phyloP scores from a whole-genome alignment of 2,797 vertebrate species.

The Lates japonicus region DNA sequence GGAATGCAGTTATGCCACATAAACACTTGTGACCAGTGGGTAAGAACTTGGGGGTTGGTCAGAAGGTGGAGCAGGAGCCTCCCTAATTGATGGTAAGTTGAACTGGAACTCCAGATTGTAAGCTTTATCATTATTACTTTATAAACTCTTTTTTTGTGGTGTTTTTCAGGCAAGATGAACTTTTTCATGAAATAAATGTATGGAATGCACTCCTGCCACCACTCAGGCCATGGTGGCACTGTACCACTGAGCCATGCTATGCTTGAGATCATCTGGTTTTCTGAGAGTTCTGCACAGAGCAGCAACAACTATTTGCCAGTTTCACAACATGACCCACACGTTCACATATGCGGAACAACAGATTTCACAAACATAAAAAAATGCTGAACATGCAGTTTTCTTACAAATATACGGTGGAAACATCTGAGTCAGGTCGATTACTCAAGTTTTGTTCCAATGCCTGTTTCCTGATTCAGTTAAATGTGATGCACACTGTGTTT shows the following conservation, averaged over 20 bases:
- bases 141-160: background rate
- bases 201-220: background rate
- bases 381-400: slow-evolving; percentile 56
- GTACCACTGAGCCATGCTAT: background rate
- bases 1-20: background rate
- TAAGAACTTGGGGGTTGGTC: background rate
- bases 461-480: slow-evolving; percentile 1
- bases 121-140: background rate
- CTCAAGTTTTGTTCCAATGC: background rate
- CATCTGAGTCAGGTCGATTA: slow-evolving; percentile 6
- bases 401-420: background rate
- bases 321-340: slow-evolving; percentile 35
- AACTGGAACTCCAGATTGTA: background rate
- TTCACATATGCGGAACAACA: slow-evolving; percentile 37
- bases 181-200: background rate
- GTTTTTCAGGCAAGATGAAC: background rate
- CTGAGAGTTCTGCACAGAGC: background rate
- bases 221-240: background rate
- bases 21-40: background rate
- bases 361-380: slow-evolving; percentile 51
- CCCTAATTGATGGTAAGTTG: background rate
- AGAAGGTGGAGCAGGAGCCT: slow-evolving; percentile 35
- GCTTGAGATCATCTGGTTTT: background rate
- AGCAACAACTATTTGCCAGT: background rate
- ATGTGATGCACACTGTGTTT: background rate